Evolutionary conservation across 2,888 invertebrate species (phyloP), one percentile per base, ranked within the genome.

Genomic region (Scaptomyza cyrtandrae): DNA sequence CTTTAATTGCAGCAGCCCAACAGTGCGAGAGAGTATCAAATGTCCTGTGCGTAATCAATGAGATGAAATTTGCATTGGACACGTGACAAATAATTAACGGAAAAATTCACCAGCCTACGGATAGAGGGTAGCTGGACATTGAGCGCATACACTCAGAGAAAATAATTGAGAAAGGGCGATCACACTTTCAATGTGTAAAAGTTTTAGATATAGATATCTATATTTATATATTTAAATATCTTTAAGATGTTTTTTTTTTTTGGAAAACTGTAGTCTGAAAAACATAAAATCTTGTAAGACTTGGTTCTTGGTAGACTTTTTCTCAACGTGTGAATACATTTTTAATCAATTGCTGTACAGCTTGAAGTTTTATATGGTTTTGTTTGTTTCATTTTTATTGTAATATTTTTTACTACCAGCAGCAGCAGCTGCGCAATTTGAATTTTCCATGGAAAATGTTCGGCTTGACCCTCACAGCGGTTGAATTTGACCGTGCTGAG

Each of bases 51-150:
- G 73, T 75, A 85, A 89, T 84, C 83, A 89, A 81, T 77, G 88
- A 71, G 75, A 86, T 72, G 58, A 87, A 89, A 89, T 89, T 89
- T 89, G 89, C 90, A 89, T 89, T 89, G 88, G 86, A 86, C 90
- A 90, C 89, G 90, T 90, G 90, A 90, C 90, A 89, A 82, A 89
- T 88, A 90, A 90, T 89, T 88, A 84, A 78, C 68, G 68, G 52
- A 61, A 58, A 62, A 58, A 39, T 19, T 41, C 31, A 45, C 11
- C 7, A 19, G 16, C 11, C 13, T 5, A 16, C 37, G 58, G 33
- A 29, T 5, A 37, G 59, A 53, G 45, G 6, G n/a, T n/a, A 27
- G 39, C 31, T 19, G 65, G 57, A 48, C 72, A 53, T 24, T 24
- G 48, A 14, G 9, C 6, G 27, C 27, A 19, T 64, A 60, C 72